phyloP scores from a whole-genome alignment of 2,888 invertebrate genomes.

The Amphimallon solstitiale region DNA sequence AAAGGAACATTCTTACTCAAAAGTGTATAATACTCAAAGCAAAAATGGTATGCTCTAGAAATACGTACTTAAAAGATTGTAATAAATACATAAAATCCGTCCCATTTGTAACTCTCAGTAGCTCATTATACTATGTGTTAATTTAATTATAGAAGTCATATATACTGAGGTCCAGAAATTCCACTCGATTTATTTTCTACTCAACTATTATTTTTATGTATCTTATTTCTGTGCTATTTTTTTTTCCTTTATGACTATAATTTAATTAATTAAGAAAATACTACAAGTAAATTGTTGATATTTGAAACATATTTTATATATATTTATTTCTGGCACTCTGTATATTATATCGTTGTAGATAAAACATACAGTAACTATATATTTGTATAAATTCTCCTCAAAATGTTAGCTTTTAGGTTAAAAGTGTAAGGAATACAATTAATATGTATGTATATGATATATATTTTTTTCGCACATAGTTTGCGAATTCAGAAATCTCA shows the following conservation, averaged over 20 bases:
- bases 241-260: no score
- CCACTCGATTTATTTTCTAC: no score
- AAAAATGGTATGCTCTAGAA: conserved; percentile 3
- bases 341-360: conserved; percentile 5
- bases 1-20: not conserved
- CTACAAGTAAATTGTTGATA: no score
- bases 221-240: no score
- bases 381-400: conserved; percentile 13
- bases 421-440: conserved; percentile 5
- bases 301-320: no score
- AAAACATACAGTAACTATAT: conserved; percentile 11
- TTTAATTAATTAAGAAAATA: no score
- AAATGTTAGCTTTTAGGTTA: not conserved
- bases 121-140: no score
- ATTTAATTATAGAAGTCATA: no score
- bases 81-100: conserved; percentile 20
- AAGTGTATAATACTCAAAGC: not conserved
- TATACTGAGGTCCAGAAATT: no score
- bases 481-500: conserved; percentile 15
- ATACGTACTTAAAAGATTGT: conserved; percentile 25
- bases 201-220: no score
- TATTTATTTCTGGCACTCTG: no score
- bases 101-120: conserved; percentile 26
- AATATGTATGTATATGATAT: conserved; percentile 4
- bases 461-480: conserved; percentile 13